Base-by-base conservation (phyloP, 2,888 invertebrate species). In the Stenodera caucasica region DNA sequence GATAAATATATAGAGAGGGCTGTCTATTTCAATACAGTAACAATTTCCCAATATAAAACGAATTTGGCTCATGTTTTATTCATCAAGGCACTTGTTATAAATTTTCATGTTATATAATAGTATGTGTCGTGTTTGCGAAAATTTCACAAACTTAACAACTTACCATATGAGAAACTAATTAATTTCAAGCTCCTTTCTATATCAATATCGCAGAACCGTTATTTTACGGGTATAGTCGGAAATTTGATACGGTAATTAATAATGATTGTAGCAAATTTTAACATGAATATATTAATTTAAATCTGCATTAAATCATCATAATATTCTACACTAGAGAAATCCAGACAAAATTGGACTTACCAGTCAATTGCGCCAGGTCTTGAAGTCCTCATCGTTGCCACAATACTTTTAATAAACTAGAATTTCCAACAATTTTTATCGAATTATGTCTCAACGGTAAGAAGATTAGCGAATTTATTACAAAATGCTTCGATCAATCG, bases 11-110 rank as follows among this genome's bases (percentile, higher is more conserved):
- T n/a, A n/a, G n/a, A n/a, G n/a, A n/a, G n/a, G n/a, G n/a, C n/a
- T n/a, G n/a, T n/a, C n/a, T n/a, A n/a, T n/a, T n/a, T n/a, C n/a
- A n/a, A n/a, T n/a, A n/a, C n/a, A 7, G 55, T 18, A n/a, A 18
- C 50, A 5, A 21, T 50, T 3, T 30, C n/a, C 18, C 18, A 33
- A 53, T 29, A 30, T 2, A 53, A 64, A 64, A 64, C 61, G 59
- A 57, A 51, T 55, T 54, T 58, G 59, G 61, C 64, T 61, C 58
- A 69, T 69, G 69, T 69, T 64, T 67, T 67, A 69, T 69, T 69
- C 69, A 69, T 67, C 50, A 56, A 58, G 54, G 53, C 59, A 65
- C 66, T 66, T 64, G 65, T 65, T 61, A 64, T 59, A 65, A 60
- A 60, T 49, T 57, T 45, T 37, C 54, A 49, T 53, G 56, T 26